Conservation (phyloP, 92 coral and sea anemone genomes). For the Epizoanthus illoricatus region DNA sequence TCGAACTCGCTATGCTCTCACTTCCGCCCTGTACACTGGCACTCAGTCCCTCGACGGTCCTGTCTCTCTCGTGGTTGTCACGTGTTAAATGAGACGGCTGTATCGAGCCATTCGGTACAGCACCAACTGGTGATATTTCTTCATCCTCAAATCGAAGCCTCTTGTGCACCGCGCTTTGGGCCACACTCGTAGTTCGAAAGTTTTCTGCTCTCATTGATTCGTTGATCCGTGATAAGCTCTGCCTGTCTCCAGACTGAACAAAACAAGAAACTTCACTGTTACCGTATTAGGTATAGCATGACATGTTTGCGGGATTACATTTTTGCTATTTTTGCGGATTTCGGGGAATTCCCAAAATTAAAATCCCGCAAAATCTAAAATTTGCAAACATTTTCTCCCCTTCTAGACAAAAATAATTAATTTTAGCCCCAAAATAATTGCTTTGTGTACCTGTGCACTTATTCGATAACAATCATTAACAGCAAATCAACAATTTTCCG, state of each 20-base stretch:
- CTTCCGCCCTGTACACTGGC: no score
- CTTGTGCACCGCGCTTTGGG: constrained; percentile 47
- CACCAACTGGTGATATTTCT: constrained; percentile 8
- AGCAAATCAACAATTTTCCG: no score
- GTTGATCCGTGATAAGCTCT: constrained; percentile 62
- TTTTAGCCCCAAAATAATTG: no score
- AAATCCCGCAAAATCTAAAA: no score
- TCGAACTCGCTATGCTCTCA: no score
- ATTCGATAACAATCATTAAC: no score
- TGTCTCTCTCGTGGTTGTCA: background rate
- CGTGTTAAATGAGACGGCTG: background rate
- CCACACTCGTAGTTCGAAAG: constrained; percentile 26
- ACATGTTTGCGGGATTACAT: no score
- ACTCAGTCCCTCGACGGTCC: no score
- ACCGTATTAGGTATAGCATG: background rate
- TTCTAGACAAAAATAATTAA: no score
- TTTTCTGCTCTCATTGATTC: constrained; percentile 56
- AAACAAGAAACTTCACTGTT: background rate
- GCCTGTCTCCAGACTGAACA: constrained; percentile 57
- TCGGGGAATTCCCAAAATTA: no score
- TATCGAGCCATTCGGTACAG: background rate
- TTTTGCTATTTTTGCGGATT: no score
- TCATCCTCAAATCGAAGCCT: constrained; percentile 55
- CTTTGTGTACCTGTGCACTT: no score
- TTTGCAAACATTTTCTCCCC: background rate